Conservation (phyloP, 2,113 vertebrate species). For the Cepphus grylle region DNA sequence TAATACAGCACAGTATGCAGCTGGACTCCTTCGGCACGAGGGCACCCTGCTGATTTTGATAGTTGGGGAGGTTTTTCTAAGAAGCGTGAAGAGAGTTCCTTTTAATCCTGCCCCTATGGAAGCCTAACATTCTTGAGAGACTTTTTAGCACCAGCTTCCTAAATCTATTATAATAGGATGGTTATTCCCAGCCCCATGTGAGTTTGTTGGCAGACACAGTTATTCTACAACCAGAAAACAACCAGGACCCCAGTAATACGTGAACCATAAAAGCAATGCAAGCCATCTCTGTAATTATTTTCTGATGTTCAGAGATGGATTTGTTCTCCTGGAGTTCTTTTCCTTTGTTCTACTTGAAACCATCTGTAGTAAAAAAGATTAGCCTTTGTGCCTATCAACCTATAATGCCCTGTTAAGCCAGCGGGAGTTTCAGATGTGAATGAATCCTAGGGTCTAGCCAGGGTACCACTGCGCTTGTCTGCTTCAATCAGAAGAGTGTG, state of each 20-base stretch:
- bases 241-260: background rate
- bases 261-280: background rate
- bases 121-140: background rate
- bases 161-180: background rate
- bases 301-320: constrained; percentile 1
- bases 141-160: background rate
- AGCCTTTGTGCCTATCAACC: background rate
- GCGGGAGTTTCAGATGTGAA: background rate
- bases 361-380: background rate
- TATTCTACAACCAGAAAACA: background rate
- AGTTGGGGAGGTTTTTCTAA: background rate
- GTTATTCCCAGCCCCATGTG: background rate
- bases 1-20: background rate
- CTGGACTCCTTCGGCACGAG: background rate
- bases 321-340: background rate
- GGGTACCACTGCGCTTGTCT: background rate
- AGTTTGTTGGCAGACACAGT: background rate
- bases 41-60: background rate
- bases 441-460: background rate
- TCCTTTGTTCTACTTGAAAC: constrained; percentile 3
- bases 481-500: background rate
- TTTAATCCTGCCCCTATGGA: background rate
- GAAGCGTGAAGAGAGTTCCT: background rate
- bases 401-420: background rate
- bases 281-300: background rate